Base-by-base conservation (phyloP, 1,140 invertebrate species). In the Brachionus asplanchnoidis region DNA sequence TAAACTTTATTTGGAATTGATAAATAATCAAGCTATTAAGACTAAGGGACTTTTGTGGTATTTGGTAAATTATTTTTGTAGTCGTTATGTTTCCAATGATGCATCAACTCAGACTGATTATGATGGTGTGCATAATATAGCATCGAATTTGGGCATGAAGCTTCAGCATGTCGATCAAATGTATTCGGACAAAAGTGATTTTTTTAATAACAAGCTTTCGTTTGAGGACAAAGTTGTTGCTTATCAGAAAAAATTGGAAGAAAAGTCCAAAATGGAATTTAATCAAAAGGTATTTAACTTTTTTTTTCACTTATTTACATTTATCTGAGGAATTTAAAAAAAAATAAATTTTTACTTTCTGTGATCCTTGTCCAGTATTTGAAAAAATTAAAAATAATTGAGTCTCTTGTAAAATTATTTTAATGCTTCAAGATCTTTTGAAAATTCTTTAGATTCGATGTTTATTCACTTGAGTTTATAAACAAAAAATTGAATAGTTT, bases 61-160 rank as follows among this genome's bases (percentile, higher is more conserved):
- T 60, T 46, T 82, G 53, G 42, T 82, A n/a, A 60, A 82, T 40
- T 68, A 82, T 68, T 65, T 82, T 82, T 65, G 53, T 26, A 82
- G 65, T 46, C 79, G 44, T 40, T 68, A 82, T 68, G 65, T 65
- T 20, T 65, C 79, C 11, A 60, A 65, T 42, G 79, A 82, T 5
- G 32, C 23, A n/a, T 44, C 32, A 7, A 82, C 79, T 23, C 79
- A 82, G 40, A 82, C 79, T 26, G 79, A 82, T 14, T 68, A 42
- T 82, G 79, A 82, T 17, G 53, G 79, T 2, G 53, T 82, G 8
- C 79, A 82, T 26, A 77, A 77, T 20, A 77, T 77, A 46, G 73
- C 73, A 8, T 77, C 73, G 5, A 77, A 77, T 50, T 77, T 77
- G 11, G 73, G 73, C 20, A 11, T 77, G 5, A 77, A 77, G 26